Evolutionary conservation across 30 jellyfish, hydroid and myxozoan genomes (phyloP).

Genomic region (Turritopsis rubra): DNA sequence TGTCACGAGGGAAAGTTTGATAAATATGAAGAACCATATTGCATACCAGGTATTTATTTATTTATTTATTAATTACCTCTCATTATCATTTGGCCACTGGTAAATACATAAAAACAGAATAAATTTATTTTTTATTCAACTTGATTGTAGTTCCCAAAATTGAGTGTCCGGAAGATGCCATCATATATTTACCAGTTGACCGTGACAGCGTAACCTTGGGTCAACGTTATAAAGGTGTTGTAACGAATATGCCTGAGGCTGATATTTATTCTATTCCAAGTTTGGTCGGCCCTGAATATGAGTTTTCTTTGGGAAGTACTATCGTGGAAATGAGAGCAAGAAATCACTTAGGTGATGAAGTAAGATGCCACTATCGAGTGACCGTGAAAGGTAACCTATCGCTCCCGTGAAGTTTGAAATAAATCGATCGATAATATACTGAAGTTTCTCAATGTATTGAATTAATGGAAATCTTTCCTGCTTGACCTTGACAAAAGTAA

Average conservation of each 20-base stretch:
- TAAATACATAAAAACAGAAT: background rate
- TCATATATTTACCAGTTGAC: constrained; percentile 23
- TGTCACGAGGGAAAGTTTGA: constrained; percentile 33
- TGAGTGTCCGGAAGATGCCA: constrained; percentile 43
- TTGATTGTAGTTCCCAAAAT: constrained; percentile 44
- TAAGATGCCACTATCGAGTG: constrained; percentile 39
- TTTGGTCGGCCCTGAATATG: constrained; percentile 2
- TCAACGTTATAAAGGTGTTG: background rate
- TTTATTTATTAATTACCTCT: too few relatives aligned
- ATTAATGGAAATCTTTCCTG: background rate
- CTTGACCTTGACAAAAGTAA: background rate
- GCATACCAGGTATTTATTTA: background rate
- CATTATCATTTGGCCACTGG: background rate
- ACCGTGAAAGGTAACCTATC: constrained; percentile 43
- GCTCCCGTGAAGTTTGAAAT: too few relatives aligned
- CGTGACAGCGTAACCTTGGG: constrained; percentile 34
- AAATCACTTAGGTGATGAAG: constrained; percentile 47
- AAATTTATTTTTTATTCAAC: background rate
- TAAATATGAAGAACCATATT: background rate
- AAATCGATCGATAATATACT: too few relatives aligned
- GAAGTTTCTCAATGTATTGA: background rate
- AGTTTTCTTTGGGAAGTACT: background rate
- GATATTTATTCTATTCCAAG: background rate
- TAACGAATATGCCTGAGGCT: background rate
- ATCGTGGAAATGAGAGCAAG: constrained; percentile 36